phyloP scores from a whole-genome alignment of 1,140 invertebrate species.

The Drosophila nikananu region DNA sequence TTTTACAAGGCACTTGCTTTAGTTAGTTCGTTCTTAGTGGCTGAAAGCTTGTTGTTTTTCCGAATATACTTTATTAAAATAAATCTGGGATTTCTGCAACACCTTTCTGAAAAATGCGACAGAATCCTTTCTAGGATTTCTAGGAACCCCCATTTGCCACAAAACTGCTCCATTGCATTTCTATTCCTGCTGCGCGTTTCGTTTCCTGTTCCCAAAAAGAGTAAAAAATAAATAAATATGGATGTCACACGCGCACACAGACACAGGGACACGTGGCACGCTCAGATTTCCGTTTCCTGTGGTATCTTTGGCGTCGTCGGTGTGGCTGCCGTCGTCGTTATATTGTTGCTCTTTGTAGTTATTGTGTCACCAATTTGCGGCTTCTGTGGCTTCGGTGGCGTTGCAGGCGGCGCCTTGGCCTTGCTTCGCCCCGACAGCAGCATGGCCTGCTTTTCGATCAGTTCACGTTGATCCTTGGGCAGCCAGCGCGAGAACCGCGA shows the following conservation, averaged over 20 bases:
- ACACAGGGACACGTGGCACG: slow-evolving; percentile 13
- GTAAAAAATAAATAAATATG: slow-evolving; percentile 46
- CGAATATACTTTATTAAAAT: background rate
- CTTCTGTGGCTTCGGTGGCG: slow-evolving; percentile 52
- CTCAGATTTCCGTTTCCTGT: slow-evolving; percentile 80
- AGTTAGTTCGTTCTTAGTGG: background rate
- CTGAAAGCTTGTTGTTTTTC: background rate
- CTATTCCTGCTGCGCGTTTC: slow-evolving; percentile 23
- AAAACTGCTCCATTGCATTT: slow-evolving; percentile 19
- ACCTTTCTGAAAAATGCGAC: background rate
- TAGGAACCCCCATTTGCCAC: background rate
- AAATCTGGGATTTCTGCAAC: background rate
- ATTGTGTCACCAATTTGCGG: slow-evolving; percentile 14
- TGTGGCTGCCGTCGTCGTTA: background rate
- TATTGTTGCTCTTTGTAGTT: slow-evolving; percentile 10
- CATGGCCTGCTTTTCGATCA: slow-evolving; percentile 78
- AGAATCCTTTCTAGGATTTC: background rate
- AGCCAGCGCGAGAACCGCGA: slow-evolving; percentile 80
- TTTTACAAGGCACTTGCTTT: background rate
- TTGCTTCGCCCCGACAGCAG: slow-evolving; percentile 63
- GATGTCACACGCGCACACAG: slow-evolving; percentile 33
- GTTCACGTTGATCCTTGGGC: slow-evolving; percentile 80
- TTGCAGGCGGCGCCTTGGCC: slow-evolving; percentile 27
- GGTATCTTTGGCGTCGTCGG: slow-evolving; percentile 58
- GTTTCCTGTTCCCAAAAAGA: slow-evolving; percentile 40